These are phyloP conservation scores for Clamator glandarius DNA, from an alignment of 2,797 vertebrate species.

Conservation along the genomic window DNA sequence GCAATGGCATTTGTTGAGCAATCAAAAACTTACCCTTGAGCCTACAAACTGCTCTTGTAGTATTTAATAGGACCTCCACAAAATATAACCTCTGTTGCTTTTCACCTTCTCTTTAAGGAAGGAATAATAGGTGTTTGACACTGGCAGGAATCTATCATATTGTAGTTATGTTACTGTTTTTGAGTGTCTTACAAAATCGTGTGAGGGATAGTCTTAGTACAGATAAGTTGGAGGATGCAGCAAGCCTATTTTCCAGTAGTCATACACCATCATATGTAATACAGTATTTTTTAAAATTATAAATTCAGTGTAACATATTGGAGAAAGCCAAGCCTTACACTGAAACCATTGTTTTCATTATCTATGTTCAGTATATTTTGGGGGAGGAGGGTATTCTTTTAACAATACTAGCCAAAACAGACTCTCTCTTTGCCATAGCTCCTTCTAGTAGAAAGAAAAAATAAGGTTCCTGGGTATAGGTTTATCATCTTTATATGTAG, in stretches of 20 bases:
- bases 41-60: not conserved
- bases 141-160: not conserved
- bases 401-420: not conserved
- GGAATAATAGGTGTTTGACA: not conserved
- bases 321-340: not conserved
- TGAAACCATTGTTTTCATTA: not conserved
- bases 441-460: not conserved
- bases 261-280: not conserved
- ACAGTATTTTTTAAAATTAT: not conserved
- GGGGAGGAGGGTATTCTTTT: not conserved
- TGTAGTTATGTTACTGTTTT: not conserved
- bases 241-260: not conserved
- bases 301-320: not conserved
- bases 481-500: not conserved
- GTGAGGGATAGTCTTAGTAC: not conserved
- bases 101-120: not conserved
- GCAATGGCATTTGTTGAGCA: slow-evolving; percentile 23
- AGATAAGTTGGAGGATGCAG: not conserved
- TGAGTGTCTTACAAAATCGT: not conserved
- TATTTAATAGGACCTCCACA: not conserved
- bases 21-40: slow-evolving; percentile 41
- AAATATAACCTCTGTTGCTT: not conserved
- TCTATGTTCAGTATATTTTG: not conserved
- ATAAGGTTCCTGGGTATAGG: not conserved
- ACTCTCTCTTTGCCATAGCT: not conserved